Conservation (phyloP, 2,888 invertebrate genomes). For the Agrochola litura region DNA sequence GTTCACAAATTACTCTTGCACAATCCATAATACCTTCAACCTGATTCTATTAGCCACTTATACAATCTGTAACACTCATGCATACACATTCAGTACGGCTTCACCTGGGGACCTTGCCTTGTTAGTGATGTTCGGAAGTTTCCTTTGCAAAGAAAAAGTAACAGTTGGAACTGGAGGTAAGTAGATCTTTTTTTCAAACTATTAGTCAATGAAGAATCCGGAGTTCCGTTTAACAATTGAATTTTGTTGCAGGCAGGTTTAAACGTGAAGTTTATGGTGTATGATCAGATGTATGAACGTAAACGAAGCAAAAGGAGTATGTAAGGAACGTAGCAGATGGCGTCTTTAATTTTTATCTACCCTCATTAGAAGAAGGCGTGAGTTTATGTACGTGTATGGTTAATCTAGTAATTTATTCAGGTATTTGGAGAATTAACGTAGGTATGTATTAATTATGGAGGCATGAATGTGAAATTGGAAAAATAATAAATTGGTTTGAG, state of each 20-base stretch:
- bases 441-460: neutral
- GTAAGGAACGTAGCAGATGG: too few relatives aligned
- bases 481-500: constrained; percentile 7
- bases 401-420: neutral
- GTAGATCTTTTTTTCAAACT: constrained; percentile 12
- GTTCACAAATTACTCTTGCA: neutral
- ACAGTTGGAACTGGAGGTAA: constrained; percentile 21
- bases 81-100: constrained; percentile 54
- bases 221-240: constrained; percentile 35
- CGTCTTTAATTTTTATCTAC: too few relatives aligned
- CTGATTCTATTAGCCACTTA: constrained; percentile 44
- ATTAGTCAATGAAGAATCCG: constrained; percentile 21
- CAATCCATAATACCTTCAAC: neutral
- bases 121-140: constrained; percentile 55
- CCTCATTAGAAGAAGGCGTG: too few relatives aligned
- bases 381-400: neutral
- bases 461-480: constrained; percentile 8
- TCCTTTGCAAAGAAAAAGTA: constrained; percentile 45
- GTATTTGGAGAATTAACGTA: neutral
- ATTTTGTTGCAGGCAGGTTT: constrained; percentile 8
- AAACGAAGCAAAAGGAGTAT: too few relatives aligned
- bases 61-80: constrained; percentile 43
- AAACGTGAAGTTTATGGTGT: neutral
- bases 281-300: too few relatives aligned
- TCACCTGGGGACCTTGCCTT: constrained; percentile 49